Evolutionary conservation across 1,140 invertebrate genomes (phyloP), one percentile per base, ranked within the genome.

Genomic region (Drosophila tsacasi): DNA sequence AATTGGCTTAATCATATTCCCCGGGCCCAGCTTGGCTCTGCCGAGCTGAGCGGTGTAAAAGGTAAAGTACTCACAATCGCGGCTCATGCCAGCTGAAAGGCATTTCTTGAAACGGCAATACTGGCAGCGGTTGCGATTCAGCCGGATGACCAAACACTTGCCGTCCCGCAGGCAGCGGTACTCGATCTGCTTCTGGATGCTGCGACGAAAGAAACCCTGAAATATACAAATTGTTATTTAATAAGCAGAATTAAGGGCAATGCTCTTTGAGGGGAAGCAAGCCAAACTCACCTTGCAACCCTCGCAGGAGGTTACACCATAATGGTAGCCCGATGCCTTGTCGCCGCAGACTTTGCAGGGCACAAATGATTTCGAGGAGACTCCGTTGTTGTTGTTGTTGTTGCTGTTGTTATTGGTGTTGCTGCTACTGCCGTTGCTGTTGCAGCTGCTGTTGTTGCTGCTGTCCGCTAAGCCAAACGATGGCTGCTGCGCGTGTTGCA

Each of bases 91-190:
- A 83, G 99, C 98, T 42, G 97, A 97, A 42, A 99, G 94, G 94
- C 98, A 99, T 96, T 99, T 99, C 94, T 98, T 99, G 94, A 99
- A 99, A 83, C 98, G 95, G 95, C 98, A 99, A 93, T 98, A 99
- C 94, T 99, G 98, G 94, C 98, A 99, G 76, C 99, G 95, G 95
- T 99, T 99, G 60, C 99, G 94, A 94, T 99, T 99, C 72, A 99
- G 95, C 84, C 98, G 95, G 92, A 99, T 98, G 23, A 99, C 98
- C 89, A 98, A 94, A 94, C 99, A 99, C 95, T 99, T 99, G 75
- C 98, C 98, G 94, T 99, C 98, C 61, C 98, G 94, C 79, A 99
- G 94, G 94, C 99, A 99, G 83, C 98, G 95, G 94, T 99, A 99
- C 93, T 99, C 98, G 85, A 99, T 99, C 94, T 99, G 98, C 93